Conservation (phyloP, 2,888 invertebrate species). For the Chrysolina haemoptera region DNA sequence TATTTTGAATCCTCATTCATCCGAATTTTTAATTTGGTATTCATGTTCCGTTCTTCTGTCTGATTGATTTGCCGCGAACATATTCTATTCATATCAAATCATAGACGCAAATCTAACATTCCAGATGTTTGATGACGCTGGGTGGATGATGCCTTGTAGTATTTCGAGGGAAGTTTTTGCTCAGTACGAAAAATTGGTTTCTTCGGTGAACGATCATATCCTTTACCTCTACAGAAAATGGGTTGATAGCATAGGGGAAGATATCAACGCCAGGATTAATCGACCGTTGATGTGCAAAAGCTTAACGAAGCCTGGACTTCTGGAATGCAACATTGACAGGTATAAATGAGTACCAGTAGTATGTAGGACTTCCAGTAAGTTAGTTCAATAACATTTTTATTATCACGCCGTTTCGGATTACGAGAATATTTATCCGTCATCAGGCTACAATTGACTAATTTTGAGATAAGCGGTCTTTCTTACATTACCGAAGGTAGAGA, state of each 20-base stretch:
- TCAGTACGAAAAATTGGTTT: slow-evolving; percentile 77
- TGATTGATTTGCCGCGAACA: too few species aligned
- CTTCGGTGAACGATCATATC: slow-evolving; percentile 74
- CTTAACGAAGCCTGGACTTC: slow-evolving; percentile 74
- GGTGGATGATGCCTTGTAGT: slow-evolving; percentile 84
- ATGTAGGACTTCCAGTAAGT: too few species aligned
- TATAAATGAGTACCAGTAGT: slow-evolving; percentile 57
- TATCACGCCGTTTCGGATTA: too few species aligned
- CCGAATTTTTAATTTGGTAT: too few species aligned
- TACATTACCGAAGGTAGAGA: too few species aligned
- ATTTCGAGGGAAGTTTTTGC: slow-evolving; percentile 80
- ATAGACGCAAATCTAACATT: background rate
- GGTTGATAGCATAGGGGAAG: slow-evolving; percentile 75
- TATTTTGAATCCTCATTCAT: too few species aligned
- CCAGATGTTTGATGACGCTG: slow-evolving; percentile 79
- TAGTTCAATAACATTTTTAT: too few species aligned
- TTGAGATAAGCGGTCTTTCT: too few species aligned
- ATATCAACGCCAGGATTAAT: slow-evolving; percentile 75
- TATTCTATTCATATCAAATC: background rate
- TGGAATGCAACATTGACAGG: slow-evolving; percentile 88
- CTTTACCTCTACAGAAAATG: slow-evolving; percentile 73
- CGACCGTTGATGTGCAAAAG: slow-evolving; percentile 83
- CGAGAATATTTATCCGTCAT: too few species aligned
- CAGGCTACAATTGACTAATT: too few species aligned
- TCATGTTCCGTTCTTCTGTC: too few species aligned